Evolutionary conservation across 2,888 invertebrate species (phyloP), one percentile per base, ranked within the genome.

Genomic region (Lasius platythorax): DNA sequence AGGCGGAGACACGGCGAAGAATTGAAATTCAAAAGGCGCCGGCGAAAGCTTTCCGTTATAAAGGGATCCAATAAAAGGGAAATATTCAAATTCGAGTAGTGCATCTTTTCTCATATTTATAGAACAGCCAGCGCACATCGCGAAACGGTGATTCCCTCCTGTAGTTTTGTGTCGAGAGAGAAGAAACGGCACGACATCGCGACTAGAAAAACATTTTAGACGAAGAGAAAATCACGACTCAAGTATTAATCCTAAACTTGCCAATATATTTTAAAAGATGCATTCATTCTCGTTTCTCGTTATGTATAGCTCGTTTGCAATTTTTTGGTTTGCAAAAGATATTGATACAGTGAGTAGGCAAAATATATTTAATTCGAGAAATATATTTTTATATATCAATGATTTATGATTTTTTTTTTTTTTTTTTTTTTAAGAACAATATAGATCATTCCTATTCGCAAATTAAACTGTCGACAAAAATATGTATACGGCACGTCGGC

Each of bases 31-130:
- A 79, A 79, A 79, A 61, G 46, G 72, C 46, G 58, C 70, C 56
- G 70, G 43, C 43, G 58, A 79, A 79, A 70, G 70, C 46, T 79
- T 79, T 58, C 23, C 18, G 37, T 79, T 79, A 72, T 79, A 79
- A 79, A 70, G 72, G 58, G 79, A 79, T 79, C 46, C 72, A 79
- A 79, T 79, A 79, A 72, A 79, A 79, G 72, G 46, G 61, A 79
- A 72, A 79, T 79, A 79, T 79, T 79, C 79, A 79, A 79, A 79
- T 79, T 79, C 43, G 72, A 79, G 61, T 72, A 72, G 68, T 67
- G 30, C 43, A 72, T 79, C 79, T 79, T 72, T 79, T 79, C 61
- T 79, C 33, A 72, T 79, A 79, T 79, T 79, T 79, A 79, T 79
- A 72, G 46, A 79, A 18, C 43, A 46, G 28, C 43, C 40, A 40